Percentiles rank a stretch among this genome's conserved stretches.
These are phyloP conservation scores for Hemibagrus wyckioides DNA, from an alignment of 2,113 vertebrate genomes.

Conservation along the genomic window DNA sequence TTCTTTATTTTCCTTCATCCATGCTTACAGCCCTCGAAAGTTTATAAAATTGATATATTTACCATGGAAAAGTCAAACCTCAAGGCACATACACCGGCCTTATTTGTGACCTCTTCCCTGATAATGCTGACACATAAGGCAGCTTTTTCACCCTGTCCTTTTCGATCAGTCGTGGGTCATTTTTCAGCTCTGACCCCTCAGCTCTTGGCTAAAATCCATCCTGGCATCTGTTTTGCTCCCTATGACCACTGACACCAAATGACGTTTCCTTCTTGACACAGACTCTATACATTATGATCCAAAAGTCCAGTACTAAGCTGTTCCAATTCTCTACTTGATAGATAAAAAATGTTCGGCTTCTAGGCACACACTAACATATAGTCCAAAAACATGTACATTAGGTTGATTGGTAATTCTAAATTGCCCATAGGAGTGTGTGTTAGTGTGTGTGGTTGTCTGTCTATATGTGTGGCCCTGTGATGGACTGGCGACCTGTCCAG, in stretches of 20 bases:
- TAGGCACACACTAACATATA: not conserved
- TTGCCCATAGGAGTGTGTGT: too few species aligned
- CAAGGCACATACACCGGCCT: not conserved
- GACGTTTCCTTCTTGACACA: not conserved
- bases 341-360: not conserved
- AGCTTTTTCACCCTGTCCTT: conserved; percentile 3
- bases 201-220: not conserved
- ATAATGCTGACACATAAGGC: not conserved
- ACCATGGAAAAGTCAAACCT: not conserved
- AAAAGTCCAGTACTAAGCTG: not conserved
- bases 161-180: not conserved
- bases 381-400: too few species aligned
- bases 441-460: too few species aligned
- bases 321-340: not conserved
- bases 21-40: not conserved
- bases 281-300: not conserved
- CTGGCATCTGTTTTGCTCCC: conserved; percentile 29
- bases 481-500: too few species aligned
- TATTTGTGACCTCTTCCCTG: not conserved
- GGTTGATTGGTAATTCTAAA: too few species aligned
- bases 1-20: conserved; percentile 6
- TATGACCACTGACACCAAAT: conserved; percentile 15
- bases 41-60: not conserved
- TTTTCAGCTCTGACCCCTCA: conserved; percentile 4
- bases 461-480: too few species aligned